Evolutionary conservation across 2,113 vertebrate species (phyloP), one percentile per base, ranked within the genome.

Genomic region (Lophotis ruficrista): DNA sequence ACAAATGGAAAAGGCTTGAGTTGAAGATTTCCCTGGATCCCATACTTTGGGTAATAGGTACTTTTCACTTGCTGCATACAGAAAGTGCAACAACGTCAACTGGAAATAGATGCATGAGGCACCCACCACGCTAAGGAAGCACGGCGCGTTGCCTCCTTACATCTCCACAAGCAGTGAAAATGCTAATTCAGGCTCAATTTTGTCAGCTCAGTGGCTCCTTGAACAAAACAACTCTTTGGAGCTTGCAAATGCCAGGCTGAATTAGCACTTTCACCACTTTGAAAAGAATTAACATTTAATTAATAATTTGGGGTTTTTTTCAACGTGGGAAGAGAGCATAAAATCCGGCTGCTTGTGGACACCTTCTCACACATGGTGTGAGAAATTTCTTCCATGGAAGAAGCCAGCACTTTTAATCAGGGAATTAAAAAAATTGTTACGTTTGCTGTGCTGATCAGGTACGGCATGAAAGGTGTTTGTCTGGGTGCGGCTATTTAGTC

Each of bases 401-500:
- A 64, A 43, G 3, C 10, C 6, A 13, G 35, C 2, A 10, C 28
- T 64, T 77, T 64, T 12, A 8, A 58, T 19, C 9, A 33, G 43
- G 58, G 24, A 72, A 47, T 2, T 15, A 54, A 54, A 54, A 80
- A 65, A 35, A 11, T 3, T 5, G 2, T 7, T 33, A 1, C 31
- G 14, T 54, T 35, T 51, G 14, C 23, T 62, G 60, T 24, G 18
- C 38, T 28, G 41, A 12, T 24, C 14, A 35, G 38, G 76, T 12
- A 22, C 5, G 45, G 24, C 28, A 28, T 2, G 14, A 48, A 64
- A 20, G 23, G 2, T 0, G 0, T 9, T 9, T 4, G 10, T 45
- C n/a, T 3, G 5, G n/a, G 7, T 9, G 47, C 43, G 41, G 51
- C 31, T 43, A 12, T 21, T 75, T 6, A 33, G 12, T 11, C 24